Evolutionary conservation across 2,888 invertebrate genomes (phyloP).

Genomic region (Apotomis betuletana): DNA sequence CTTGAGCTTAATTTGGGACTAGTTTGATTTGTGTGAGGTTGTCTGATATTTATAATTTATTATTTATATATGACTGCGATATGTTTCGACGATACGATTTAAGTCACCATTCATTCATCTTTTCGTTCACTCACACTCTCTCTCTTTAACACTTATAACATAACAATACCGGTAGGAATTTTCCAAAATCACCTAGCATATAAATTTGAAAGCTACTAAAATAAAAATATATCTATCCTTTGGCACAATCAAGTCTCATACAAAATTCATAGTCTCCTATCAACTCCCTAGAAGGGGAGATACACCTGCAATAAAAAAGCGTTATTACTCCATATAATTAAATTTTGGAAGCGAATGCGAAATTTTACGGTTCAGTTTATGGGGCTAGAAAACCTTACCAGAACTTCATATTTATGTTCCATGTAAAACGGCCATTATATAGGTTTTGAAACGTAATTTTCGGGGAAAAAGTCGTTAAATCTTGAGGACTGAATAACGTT

Average conservation of each 20-base stretch:
- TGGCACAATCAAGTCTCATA: constrained; percentile 21
- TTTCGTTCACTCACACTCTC: too few relatives aligned
- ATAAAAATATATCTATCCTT: neutral
- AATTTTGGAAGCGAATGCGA: constrained; percentile 42
- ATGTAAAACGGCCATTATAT: constrained; percentile 29
- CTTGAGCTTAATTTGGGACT: too few relatives aligned
- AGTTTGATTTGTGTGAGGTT: too few relatives aligned
- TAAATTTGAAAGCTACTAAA: too few relatives aligned
- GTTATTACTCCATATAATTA: constrained; percentile 45
- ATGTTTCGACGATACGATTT: too few relatives aligned
- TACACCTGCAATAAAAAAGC: constrained; percentile 36
- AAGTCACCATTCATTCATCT: too few relatives aligned
- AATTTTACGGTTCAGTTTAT: constrained; percentile 39
- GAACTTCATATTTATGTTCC: constrained; percentile 36
- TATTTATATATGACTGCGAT: too few relatives aligned
- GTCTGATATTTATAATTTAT: too few relatives aligned
- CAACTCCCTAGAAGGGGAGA: constrained; percentile 18
- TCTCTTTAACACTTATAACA: too few relatives aligned
- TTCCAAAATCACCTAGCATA: too few relatives aligned
- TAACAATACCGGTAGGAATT: too few relatives aligned
- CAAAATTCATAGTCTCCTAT: constrained; percentile 37
- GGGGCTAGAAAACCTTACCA: constrained; percentile 14
- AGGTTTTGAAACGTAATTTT: constrained; percentile 24
- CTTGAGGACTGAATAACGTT: neutral
- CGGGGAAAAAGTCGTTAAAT: constrained; percentile 8